Evolutionary conservation across 2,113 vertebrate species (phyloP), one percentile per base, ranked within the genome.

Genomic region (Rhynchomys soricoides): DNA sequence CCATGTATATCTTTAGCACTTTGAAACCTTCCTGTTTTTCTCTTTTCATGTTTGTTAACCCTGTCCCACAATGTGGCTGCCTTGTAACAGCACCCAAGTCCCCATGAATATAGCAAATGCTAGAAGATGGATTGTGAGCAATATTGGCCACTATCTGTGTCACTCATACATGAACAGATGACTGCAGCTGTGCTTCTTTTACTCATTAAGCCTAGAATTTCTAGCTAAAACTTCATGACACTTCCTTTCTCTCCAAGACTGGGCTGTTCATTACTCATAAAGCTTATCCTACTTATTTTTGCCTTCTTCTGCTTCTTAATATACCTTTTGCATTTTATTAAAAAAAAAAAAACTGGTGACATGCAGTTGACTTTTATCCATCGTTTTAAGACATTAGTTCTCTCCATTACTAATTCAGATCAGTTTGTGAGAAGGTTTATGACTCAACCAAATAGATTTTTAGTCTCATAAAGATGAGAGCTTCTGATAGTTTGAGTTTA

Each of bases 291-390:
- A 40, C 37, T 89, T 94, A 50, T 52, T 89, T 96, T 89, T 82
- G 68, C 94, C 68, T 88, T 86, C 70, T 93, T 94, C 92, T 83
- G 89, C 91, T 96, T 97, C 88, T 97, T 97, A 97, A 94, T 91
- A 78, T 91, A 73, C 57, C 75, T 94, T 93, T 94, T 94, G 57
- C 93, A 89, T 95, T 95, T 95, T 87, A 93, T 66, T 66, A 4
- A 11, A 26, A 66, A 68, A 66, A 66, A 66, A 66, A 66, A 66
- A 68, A 55, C 34, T 48, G 95, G 37, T 24, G 68, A 78, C 93
- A 52, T 90, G 70, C 62, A 96, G 77, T 94, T 90, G 15, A 1
- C 70, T 68, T 94, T 90, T 94, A 71, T 70, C 92, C 66, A 37
- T 96, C 70, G 17, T 95, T 94, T 91, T 73, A 95, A 70, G 77